Base-by-base conservation (phyloP, 1,140 invertebrate species). In the Drosophila melanica region DNA sequence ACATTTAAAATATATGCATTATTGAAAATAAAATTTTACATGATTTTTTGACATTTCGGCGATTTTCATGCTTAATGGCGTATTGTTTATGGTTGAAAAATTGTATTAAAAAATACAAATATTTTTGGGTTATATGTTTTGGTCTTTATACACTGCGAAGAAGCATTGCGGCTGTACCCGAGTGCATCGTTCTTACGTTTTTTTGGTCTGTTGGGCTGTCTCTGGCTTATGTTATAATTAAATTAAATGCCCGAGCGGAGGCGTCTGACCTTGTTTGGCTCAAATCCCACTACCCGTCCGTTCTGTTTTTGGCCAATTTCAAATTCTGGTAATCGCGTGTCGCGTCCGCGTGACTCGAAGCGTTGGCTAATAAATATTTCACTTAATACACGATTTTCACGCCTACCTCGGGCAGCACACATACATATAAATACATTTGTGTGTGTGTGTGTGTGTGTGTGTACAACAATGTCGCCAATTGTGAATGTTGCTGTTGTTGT, bases 291-390 rank as follows among this genome's bases (percentile, higher is more conserved):
- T 23, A 23, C 2, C 20, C 20, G 20, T 20, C 16, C n/a, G 12
- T 23, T 12, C 39, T n/a, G 30, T 9, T 47, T 47, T 44, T 44
- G 39, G 16, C 44, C 71, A 71, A 82, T 89, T 89, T 82, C 77
- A 89, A 60, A 89, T 77, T 70, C 14, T 45, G 27, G 55, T 58
- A 75, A 89, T 89, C 84, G 84, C 84, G 84, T 89, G 84, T 60
- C 47, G 45, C 51, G 48, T 69, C 72, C 84, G 80, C 84, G 85
- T 89, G 84, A 89, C 84, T 87, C 47, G 55, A 62, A 81, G 65
- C 81, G 67, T 69, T 44, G 69, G 79, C 84, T 89, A 89, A 89
- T 89, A 89, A 89, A 89, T 89, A 89, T 89, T 89, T 89, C 79
- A 89, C 77, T 89, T 89, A 89, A 66, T 84, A 69, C 77, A 89